Evolutionary conservation across 1,140 invertebrate genomes (phyloP), one percentile per base, ranked within the genome.

Genomic region (Zaprionus nigranus): DNA sequence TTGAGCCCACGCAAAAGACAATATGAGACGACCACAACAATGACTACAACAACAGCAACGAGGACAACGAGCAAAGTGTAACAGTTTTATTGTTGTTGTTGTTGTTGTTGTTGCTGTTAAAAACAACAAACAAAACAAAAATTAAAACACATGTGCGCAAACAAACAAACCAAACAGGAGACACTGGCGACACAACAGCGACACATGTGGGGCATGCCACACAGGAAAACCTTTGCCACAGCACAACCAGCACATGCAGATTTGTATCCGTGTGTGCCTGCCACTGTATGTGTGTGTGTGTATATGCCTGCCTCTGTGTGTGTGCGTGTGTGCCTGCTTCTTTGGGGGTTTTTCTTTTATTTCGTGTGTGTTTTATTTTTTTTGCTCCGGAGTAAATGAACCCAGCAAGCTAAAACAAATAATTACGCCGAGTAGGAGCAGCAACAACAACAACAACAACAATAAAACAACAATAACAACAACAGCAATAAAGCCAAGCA

Each of bases 381-480:
- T 66, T 49, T 51, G 46, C 46, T 51, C 9, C 4, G 78, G 70
- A 90, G 85, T 90, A 90, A 90, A 90, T 90, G 85, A 90, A 90
- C 85, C 85, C 85, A 76, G 85, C 82, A 88, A 88, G 85, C 85
- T 85, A 88, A 88, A 88, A 90, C 85, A 88, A 88, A 88, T 88
- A 88, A 88, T 88, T 88, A 90, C 79, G 72, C 54, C 71, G 67
- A 71, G 75, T 67, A 71, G 53, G 75, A 65, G 69, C 72, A 62
- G 36, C 38, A n/a, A 58, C 53, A 38, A 54, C 49, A 69, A 59
- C 66, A 65, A 56, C 20, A 54, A 53, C 17, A 62, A 46, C 51
- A 58, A 56, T 28, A 38, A 6, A 38, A 59, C n/a, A 60, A 40
- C 58, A 70, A 63, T 20, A 59, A 65, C 46, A 60, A 64, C 22